Conservation (phyloP, 2,797 vertebrate species). For the Danio aesculapii region DNA sequence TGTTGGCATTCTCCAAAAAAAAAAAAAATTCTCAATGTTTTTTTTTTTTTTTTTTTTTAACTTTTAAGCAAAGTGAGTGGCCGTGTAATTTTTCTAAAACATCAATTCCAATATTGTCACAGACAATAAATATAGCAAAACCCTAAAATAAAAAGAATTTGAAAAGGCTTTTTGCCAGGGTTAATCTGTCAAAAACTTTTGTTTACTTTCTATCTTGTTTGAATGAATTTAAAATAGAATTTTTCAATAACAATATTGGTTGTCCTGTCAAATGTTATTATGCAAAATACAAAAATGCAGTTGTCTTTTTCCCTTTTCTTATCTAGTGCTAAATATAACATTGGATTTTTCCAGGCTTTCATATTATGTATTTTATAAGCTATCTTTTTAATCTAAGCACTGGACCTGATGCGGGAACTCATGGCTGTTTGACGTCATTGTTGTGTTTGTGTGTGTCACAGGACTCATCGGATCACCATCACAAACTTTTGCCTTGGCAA, state of each 20-base stretch:
- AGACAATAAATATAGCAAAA: too few species aligned
- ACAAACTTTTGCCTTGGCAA: conserved; percentile 99
- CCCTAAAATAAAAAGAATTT: not conserved
- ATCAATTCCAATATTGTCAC: too few species aligned
- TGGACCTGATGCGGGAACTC: not conserved
- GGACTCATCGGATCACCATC: conserved; percentile 97
- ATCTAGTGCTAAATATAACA: too few species aligned
- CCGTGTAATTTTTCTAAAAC: too few species aligned
- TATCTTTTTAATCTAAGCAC: conserved; percentile 4
- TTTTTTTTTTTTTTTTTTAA: too few species aligned
- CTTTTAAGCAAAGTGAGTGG: too few species aligned
- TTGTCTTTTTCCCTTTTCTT: not conserved
- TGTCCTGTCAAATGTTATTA: too few species aligned
- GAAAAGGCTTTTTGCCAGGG: not conserved
- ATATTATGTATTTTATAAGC: not conserved
- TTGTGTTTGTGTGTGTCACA: conserved; percentile 65
- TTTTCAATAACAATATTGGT: too few species aligned
- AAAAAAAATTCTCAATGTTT: too few species aligned
- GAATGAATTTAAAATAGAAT: not conserved
- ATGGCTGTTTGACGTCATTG: conserved; percentile 3
- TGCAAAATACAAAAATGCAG: too few species aligned
- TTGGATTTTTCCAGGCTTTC: not conserved
- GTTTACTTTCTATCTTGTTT: not conserved
- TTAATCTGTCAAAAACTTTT: not conserved
- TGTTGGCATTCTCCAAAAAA: too few species aligned